These are phyloP conservation scores for Schizaphis graminum DNA, from an alignment of 2,888 invertebrate species.

Conservation along the genomic window DNA sequence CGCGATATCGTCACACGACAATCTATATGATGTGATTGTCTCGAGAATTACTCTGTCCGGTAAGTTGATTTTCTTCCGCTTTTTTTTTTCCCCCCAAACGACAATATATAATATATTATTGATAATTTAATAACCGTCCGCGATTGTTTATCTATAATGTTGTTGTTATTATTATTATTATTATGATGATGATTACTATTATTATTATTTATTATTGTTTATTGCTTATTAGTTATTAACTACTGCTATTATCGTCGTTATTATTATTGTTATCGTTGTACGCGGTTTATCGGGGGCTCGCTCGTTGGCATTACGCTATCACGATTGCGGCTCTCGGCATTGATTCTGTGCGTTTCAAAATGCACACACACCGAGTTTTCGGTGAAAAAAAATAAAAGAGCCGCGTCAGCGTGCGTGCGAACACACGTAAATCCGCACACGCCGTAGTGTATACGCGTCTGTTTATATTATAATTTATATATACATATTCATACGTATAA, in stretches of 20 bases:
- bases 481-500: neutral
- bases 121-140: neutral
- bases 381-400: neutral
- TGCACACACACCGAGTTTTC: neutral
- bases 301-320: neutral
- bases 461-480: slow-evolving; percentile 1
- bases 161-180: neutral
- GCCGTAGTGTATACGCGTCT: neutral
- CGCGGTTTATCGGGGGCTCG: neutral
- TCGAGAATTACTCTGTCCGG: neutral
- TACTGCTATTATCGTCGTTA: neutral
- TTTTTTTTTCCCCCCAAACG: neutral
- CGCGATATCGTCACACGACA: neutral
- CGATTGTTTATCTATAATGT: neutral
- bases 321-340: neutral
- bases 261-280: slow-evolving; percentile 5
- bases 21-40: slow-evolving; percentile 17
- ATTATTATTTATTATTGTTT: neutral
- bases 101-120: neutral
- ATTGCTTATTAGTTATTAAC: neutral
- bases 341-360: neutral
- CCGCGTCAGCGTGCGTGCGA: slow-evolving; percentile 1
- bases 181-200: neutral
- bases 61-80: slow-evolving; percentile 28
- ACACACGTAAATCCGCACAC: neutral